Evolutionary conservation across 2,797 vertebrate species (phyloP).

Genomic region (Liparis tanakae): DNA sequence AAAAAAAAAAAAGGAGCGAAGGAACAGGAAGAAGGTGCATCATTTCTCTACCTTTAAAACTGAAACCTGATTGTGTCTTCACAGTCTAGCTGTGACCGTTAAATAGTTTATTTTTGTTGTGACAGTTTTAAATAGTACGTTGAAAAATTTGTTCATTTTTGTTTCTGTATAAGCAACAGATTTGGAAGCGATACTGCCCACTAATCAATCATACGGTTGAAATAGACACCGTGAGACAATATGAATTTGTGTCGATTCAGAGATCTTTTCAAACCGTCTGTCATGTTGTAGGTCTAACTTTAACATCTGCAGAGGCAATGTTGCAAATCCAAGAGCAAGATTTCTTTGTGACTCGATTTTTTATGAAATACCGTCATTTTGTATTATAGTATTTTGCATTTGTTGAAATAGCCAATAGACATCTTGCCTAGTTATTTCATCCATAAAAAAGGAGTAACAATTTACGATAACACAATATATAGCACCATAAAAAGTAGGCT

Average conservation of each 20-base stretch:
- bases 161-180: background rate
- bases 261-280: background rate
- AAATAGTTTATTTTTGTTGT: background rate
- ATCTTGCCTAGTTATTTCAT: constrained; percentile 1
- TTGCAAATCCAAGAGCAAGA: constrained; percentile 2
- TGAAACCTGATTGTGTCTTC: constrained; percentile 28
- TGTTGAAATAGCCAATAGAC: background rate
- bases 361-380: constrained; percentile 8
- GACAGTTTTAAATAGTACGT: constrained; percentile 15
- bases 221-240: background rate
- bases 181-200: background rate
- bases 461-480: background rate
- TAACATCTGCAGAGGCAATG: background rate
- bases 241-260: background rate
- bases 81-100: constrained; percentile 12
- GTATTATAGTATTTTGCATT: background rate
- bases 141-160: constrained; percentile 5
- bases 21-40: constrained; percentile 72
- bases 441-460: background rate
- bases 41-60: background rate
- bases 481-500: constrained; percentile 8
- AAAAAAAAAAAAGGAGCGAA: constrained; percentile 11
- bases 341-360: background rate
- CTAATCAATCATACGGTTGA: background rate
- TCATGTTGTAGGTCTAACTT: background rate